Base-by-base conservation (phyloP, 2,888 invertebrate genomes). In the Chloroclystis v-ata region DNA sequence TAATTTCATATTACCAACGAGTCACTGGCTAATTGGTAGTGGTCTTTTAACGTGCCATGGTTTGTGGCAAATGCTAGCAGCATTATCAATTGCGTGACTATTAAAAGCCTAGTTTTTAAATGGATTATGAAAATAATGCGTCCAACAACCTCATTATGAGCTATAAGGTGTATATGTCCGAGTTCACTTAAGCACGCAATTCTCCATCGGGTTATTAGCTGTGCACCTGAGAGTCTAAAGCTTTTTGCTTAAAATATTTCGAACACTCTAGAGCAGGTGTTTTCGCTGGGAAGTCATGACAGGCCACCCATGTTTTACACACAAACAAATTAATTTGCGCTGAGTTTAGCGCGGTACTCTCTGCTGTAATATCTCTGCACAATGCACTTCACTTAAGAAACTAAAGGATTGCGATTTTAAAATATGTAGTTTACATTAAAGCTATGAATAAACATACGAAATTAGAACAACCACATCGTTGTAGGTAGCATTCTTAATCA, bases 21-120 rank as follows among this genome's bases (percentile, higher is more conserved):
- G 40, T 37, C 25, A 28, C 20, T 47, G 28, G n/a, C 10, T 46
- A 46, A 43, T 46, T 46, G 46, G 39, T 37, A 35, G 30, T 20
- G 5, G 16, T 29, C 30, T 33, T 52, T 51, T 45, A 41, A 35
- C 39, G 47, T 45, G 38, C 47, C 37, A 54, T 54, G 54, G 56
- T 51, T 49, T 42, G 44, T 44, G 48, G 46, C 46, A 39, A 47
- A 43, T 9, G 39, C 13, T 45, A 29, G 45, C 28, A n/a, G 29
- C 39, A 40, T 37, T 35, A 53, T 56, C 49, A 48, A 49, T 62
- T 59, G 68, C 69, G 69, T 69, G 69, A 65, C 68, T 57, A 10
- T 6, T 24, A 35, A 32, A 32, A 16, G 20, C 16, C 20, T 8
- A 16, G 49, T 57, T 56, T 57, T 59, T 56, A 49, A 50, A 57